Conservation (phyloP, 2,888 invertebrate genomes). For the Heliconius sara region DNA sequence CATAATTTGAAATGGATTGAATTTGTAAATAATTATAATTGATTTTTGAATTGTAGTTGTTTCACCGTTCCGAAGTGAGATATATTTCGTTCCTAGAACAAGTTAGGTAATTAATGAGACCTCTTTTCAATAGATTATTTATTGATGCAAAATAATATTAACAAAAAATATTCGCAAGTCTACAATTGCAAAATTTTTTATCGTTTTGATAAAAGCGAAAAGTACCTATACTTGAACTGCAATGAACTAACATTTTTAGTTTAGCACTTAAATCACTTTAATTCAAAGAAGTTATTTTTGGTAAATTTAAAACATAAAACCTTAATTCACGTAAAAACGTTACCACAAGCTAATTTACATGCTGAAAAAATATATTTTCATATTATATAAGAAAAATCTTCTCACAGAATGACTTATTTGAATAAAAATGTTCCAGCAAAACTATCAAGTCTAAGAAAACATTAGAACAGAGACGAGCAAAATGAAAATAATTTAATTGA, state of each 20-base stretch:
- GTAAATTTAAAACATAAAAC: no score
- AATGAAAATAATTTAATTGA: conserved; percentile 29
- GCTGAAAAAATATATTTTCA: background rate
- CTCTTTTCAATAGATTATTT: conserved; percentile 43
- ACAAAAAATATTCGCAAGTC: no score
- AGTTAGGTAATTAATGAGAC: conserved; percentile 51
- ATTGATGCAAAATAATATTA: background rate
- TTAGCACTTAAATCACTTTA: no score
- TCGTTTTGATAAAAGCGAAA: no score
- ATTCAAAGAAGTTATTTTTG: no score
- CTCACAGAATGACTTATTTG: conserved; percentile 22
- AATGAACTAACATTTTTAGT: no score
- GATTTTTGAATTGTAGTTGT: conserved; percentile 48
- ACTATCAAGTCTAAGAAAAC: conserved; percentile 30
- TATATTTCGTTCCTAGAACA: conserved; percentile 77
- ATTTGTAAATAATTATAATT: conserved; percentile 49
- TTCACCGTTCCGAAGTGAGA: conserved; percentile 68
- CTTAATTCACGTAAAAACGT: background rate
- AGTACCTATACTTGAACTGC: no score
- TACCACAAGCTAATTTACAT: background rate
- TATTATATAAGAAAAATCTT: conserved; percentile 1
- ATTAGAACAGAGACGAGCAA: conserved; percentile 23
- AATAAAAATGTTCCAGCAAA: conserved; percentile 13
- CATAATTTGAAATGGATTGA: conserved; percentile 73
- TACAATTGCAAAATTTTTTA: no score